Percentiles rank a stretch among this genome's conserved stretches.
Evolutionary conservation across 2,113 vertebrate species (phyloP).

Genomic region (Xiphorhynchus elegans): DNA sequence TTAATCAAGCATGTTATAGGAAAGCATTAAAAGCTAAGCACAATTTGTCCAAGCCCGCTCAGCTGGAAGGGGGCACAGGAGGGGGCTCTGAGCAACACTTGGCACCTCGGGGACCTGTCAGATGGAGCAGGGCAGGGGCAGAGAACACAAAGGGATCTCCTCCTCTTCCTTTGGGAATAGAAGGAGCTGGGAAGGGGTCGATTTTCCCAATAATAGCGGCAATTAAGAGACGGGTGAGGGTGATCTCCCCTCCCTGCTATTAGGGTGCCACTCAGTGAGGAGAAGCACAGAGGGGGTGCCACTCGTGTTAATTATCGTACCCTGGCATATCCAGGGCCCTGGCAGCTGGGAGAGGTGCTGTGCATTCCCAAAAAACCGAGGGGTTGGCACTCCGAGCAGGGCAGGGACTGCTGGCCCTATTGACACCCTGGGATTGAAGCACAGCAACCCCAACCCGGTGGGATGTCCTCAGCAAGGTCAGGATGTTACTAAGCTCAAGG

Average conservation of each 20-base stretch:
- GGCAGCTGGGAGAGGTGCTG: background rate
- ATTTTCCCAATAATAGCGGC: background rate
- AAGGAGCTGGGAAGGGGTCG: background rate
- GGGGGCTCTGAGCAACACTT: background rate
- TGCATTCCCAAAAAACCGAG: background rate
- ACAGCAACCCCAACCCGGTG: accelerated
- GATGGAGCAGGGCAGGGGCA: background rate
- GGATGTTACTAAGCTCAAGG: background rate
- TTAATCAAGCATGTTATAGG: constrained; percentile 69
- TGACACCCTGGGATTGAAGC: background rate
- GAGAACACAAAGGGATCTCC: background rate
- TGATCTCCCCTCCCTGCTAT: background rate
- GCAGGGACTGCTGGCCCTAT: background rate
- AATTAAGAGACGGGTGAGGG: background rate
- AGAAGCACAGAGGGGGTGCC: background rate
- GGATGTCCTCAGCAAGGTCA: accelerated
- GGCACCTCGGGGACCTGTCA: background rate
- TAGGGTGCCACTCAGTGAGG: background rate
- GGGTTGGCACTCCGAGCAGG: background rate
- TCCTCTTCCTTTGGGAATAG: background rate
- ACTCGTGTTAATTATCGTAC: background rate
- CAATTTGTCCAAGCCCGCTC: constrained; percentile 4
- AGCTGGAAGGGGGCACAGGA: background rate
- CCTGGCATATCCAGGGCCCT: background rate
- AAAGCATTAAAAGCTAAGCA: constrained; percentile 58